Evolutionary conservation across 2,113 vertebrate genomes (phyloP), one percentile per base, ranked within the genome.

Genomic region (Seriola dumerili): DNA sequence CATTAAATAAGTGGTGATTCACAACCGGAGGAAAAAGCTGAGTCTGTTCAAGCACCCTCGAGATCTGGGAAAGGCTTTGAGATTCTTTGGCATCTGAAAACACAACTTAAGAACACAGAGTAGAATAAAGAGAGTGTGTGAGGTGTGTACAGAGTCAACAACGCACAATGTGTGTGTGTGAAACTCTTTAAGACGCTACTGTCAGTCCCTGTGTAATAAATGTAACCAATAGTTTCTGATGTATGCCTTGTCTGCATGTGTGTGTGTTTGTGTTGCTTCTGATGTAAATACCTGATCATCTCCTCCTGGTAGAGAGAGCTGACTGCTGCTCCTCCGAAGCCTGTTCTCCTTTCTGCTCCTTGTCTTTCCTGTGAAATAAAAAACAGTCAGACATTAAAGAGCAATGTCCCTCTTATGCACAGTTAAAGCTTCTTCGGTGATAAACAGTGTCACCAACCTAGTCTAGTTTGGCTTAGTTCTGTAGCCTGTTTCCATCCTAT

Each of bases 271-370:
- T 40, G 58, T 58, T 36, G 40, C 8, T 34, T 38, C 14, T 34
- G 32, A 40, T 8, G 44, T 68, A 55, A 29, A 76, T 96, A 99
- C 98, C 98, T 97, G 95, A 99, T 98, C 78, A 93, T 98, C 95
- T 99, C 98, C 94, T 98, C 97, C 86, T 98, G 97, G 94, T 99
- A 99, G 1, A 99, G 93, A 16, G 95, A 98, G 95, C 98, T 99
- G 92, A 99, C 89, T 55, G 97, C 96, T 58, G 97, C 97, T 19
- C 97, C 97, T 87, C 97, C 97, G 72, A 98, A 98, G 2, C 94
- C 94, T 10, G 90, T 90, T 91, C 95, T 96, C 82, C 85, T 92
- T 81, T 97, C 96, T 79, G 96, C 96, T 91, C 93, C 95, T 88
- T 89, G 96, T 92, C 96, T 95, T 88, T 96, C 96, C 97, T 97